A percentile compares a stretch with the other conserved stretches of the same genome.
Conservation (phyloP, 2,888 invertebrate species). For the Formica aserva region DNA sequence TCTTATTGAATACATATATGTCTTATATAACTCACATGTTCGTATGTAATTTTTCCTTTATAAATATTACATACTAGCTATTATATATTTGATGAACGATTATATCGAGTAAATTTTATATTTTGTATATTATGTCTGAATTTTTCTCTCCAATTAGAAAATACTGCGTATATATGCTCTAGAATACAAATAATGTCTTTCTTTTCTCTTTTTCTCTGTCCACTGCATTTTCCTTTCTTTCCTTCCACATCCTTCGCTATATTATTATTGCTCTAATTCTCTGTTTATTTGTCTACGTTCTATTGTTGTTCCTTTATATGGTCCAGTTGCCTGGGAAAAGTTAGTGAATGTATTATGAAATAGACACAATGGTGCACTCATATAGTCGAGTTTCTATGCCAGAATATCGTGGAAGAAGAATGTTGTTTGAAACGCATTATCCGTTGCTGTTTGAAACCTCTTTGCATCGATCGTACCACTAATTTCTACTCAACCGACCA, state of each 20-base stretch:
- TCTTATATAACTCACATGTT: not conserved
- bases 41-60: not conserved
- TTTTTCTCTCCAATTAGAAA: not conserved
- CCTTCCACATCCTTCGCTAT: not conserved
- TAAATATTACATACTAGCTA: not conserved
- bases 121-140: not conserved
- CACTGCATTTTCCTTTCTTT: constrained; percentile 13
- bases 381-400: constrained; percentile 1
- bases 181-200: constrained; percentile 9
- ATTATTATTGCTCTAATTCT: constrained; percentile 17
- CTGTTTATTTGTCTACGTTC: constrained; percentile 13
- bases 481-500: constrained; percentile 29
- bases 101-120: not conserved
- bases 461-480: constrained; percentile 28
- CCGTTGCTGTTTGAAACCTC: constrained; percentile 13
- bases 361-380: constrained; percentile 29
- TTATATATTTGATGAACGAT: not conserved
- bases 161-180: not conserved
- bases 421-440: not conserved
- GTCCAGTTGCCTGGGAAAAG: constrained; percentile 4
- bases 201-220: constrained; percentile 4
- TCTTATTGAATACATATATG: not conserved
- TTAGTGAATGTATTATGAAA: constrained; percentile 49
- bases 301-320: not conserved
- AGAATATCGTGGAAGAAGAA: constrained; percentile 15